Evolutionary conservation across 2,888 invertebrate genomes (phyloP), one percentile per base, ranked within the genome.

Genomic region (Eupeodes latifasciatus): DNA sequence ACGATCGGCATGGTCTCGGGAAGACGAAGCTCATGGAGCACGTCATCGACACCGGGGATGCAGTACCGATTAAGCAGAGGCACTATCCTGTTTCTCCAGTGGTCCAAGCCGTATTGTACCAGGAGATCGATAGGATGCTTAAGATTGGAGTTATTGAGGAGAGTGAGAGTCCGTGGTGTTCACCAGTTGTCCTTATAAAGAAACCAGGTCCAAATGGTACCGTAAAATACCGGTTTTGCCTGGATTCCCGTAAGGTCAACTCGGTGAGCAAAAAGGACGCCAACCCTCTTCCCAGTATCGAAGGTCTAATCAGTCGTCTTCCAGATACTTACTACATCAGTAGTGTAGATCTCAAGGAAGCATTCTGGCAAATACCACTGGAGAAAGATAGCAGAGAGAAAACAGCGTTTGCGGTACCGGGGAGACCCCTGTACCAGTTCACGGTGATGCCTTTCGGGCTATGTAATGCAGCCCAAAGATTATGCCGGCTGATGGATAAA

Each of bases 181-280:
- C 40, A 40, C 40, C 40, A 40, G 40, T 40, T 40, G 40, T 40
- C 5, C 40, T 40, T 40, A n/a, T 51, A n/a, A 51, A 61, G 6
- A 91, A 91, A 69, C 84, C 89, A 19, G 90, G 90, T 0, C 89
- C 81, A 9, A 90, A 86, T 27, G 36, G 36, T 14, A 14, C 61
- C 11, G 61, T 61, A 34, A 61, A 61, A 61, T 61, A 61, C n/a
- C 34, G 61, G 11, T 61, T 36, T 61, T 61, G 61, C 36, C 36
- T 61, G 34, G 61, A 61, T 27, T 51, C 59, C 90, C 53, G 36
- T 11, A 72, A 47, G 36, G 57, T 72, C 14, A 51, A 51, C 51
- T 12, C 51, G 51, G 51, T 40, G 40, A 40, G 40, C 40, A 40
- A 40, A 40, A 51, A 51, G 51, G 51, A 51, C 51, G 79, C 78